Percentiles rank a stretch among this genome's conserved stretches.
Conservation (phyloP, 2,888 invertebrate genomes). For the Cephonodes hylas region DNA sequence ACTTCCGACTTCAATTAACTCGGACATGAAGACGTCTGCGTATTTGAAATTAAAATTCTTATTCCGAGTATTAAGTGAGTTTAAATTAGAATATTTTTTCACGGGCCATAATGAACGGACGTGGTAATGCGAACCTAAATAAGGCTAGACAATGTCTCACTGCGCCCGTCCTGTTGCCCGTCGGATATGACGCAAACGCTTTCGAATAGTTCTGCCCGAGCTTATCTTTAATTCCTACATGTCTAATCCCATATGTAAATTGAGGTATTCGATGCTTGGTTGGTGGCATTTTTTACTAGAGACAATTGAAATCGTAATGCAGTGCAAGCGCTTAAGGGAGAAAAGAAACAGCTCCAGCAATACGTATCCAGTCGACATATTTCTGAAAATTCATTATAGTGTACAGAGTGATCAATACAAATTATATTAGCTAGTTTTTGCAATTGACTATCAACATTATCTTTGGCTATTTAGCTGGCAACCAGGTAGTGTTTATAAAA, state of each 20-base stretch:
- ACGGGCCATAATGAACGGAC: constrained; percentile 1
- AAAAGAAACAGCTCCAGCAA: no score
- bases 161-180: constrained; percentile 24
- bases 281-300: neutral
- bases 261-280: neutral
- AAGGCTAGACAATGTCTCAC: constrained; percentile 9
- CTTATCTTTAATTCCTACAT: neutral
- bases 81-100: constrained; percentile 8
- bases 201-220: constrained; percentile 1
- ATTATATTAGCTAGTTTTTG: no score
- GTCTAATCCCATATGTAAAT: neutral
- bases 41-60: constrained; percentile 1
- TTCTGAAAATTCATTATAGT: no score
- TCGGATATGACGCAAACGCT: constrained; percentile 46
- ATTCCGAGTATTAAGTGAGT: constrained; percentile 2
- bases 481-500: no score
- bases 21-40: neutral
- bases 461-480: no score
- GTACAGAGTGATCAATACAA: no score
- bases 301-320: no score
- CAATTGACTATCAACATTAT: no score
- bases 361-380: no score
- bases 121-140: constrained; percentile 4
- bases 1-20: neutral
- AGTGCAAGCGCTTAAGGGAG: no score